phyloP scores from a whole-genome alignment of 1,140 invertebrate species.

The Phocides pigmalion region DNA sequence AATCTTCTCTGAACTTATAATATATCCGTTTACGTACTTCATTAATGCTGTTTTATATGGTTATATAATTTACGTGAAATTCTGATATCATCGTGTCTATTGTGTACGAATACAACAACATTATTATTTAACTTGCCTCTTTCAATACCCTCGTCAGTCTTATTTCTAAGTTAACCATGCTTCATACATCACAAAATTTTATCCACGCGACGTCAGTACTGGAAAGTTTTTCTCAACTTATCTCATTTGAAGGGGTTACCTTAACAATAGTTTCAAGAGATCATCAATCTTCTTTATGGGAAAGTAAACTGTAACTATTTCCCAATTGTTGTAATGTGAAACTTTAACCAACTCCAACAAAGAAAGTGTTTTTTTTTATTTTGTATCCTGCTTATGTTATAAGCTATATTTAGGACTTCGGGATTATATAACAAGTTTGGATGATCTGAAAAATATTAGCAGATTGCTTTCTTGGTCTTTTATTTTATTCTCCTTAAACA shows the following conservation, averaged over 20 bases:
- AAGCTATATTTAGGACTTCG: too few relatives aligned
- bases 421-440: too few relatives aligned
- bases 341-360: conserved; percentile 35
- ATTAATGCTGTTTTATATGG: neutral
- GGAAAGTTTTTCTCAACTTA: conserved; percentile 25
- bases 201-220: conserved; percentile 7
- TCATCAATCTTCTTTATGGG: conserved; percentile 39
- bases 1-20: neutral
- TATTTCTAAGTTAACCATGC: neutral
- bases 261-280: conserved; percentile 14
- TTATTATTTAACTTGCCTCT: neutral
- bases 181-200: conserved; percentile 12
- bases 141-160: conserved; percentile 22
- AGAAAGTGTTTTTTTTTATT: neutral
- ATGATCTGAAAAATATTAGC: too few relatives aligned
- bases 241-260: conserved; percentile 14
- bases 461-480: too few relatives aligned
- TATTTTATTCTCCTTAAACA: too few relatives aligned
- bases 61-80: neutral
- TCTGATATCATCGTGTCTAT: neutral
- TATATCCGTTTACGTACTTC: neutral
- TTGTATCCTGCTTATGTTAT: too few relatives aligned
- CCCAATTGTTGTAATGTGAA: conserved; percentile 35
- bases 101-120: neutral
- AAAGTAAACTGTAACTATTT: conserved; percentile 32